Evolutionary conservation across 2,797 vertebrate genomes (phyloP).

Genomic region (Sarcophilus harrisii): DNA sequence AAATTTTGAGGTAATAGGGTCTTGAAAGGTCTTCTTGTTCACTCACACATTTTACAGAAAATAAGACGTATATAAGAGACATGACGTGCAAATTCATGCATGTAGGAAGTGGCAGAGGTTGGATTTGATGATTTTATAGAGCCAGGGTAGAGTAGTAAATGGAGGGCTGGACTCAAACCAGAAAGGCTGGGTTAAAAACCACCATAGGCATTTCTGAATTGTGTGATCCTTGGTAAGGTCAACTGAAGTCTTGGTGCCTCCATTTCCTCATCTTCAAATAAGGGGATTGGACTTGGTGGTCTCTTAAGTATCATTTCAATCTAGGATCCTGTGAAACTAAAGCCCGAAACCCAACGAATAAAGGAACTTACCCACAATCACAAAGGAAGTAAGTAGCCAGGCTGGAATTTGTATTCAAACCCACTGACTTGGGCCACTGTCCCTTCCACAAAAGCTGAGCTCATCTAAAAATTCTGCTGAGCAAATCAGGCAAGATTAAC

Average conservation of each 20-base stretch:
- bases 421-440: neutral
- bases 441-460: neutral
- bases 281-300: neutral
- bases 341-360: neutral
- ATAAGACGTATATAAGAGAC: neutral
- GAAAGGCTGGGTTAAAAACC: neutral
- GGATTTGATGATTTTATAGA: neutral
- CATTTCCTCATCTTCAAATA: neutral
- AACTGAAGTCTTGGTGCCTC: neutral
- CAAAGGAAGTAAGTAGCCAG: neutral
- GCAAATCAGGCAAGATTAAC: slow-evolving; percentile 12
- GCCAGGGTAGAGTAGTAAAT: neutral
- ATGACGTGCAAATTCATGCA: neutral
- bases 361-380: neutral
- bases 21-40: neutral
- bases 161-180: neutral
- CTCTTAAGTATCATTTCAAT: neutral
- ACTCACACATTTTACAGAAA: neutral
- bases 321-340: neutral
- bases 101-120: neutral
- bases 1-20: neutral
- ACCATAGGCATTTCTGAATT: neutral
- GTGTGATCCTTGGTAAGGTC: neutral
- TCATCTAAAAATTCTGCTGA: neutral
- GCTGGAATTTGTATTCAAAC: neutral